phyloP scores from a whole-genome alignment of 2,113 vertebrate species.

The Rousettus leschenaultii region DNA sequence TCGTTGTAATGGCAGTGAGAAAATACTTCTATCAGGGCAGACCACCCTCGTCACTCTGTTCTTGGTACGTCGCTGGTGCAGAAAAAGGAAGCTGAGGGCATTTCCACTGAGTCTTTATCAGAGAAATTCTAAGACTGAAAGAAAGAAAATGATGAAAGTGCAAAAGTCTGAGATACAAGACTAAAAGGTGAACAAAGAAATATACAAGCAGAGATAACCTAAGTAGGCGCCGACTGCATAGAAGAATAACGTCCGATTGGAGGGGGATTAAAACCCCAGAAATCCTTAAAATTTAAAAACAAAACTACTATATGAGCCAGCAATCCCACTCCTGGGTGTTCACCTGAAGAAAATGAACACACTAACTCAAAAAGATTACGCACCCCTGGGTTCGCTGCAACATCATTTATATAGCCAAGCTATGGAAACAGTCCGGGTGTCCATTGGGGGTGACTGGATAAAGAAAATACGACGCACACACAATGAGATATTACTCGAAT shows the following conservation, averaged over 20 bases:
- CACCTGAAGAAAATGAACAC: neutral
- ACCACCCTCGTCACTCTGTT: neutral
- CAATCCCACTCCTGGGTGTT: neutral
- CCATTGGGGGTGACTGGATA: neutral
- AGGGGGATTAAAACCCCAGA: neutral
- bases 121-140: neutral
- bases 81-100: neutral
- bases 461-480: neutral
- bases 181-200: conserved; percentile 1
- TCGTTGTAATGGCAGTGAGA: neutral
- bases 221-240: neutral
- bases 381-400: neutral
- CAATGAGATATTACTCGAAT: neutral
- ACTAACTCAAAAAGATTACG: neutral
- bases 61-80: neutral
- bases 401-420: neutral
- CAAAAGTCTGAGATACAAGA: neutral
- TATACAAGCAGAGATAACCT: neutral
- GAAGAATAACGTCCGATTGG: neutral
- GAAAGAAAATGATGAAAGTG: neutral
- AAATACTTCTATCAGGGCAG: neutral
- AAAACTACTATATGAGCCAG: neutral
- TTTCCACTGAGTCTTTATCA: neutral
- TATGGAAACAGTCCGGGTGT: neutral
- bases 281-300: neutral